Base-by-base conservation (phyloP, 2,797 vertebrate species). In the Hylomyscus alleni region DNA sequence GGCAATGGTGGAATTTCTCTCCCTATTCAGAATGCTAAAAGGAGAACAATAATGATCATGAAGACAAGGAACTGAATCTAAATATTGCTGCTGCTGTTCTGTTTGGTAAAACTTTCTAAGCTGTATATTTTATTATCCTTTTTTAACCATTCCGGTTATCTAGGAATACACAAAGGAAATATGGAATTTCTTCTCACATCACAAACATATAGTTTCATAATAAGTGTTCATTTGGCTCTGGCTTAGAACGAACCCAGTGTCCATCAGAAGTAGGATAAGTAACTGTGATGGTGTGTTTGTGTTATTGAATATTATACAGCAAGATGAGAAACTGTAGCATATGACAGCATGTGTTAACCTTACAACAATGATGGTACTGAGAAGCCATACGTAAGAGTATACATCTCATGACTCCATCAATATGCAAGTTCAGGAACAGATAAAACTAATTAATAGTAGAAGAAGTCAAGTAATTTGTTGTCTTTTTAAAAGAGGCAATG, bases 181-280 rank as follows among this genome's bases (percentile, higher is more conserved):
- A 6, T 3, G 40, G 72, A 76, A 54, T 67, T 95, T 89, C 37
- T 91, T 6, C 29, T 73, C 14, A 87, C 89, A 94, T 89, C 62
- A 73, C 62, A 81, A 89, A 89, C 2, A 65, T 65, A 73, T 75
- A 86, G 93, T 77, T 83, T 90, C 40, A 34, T 54, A 93, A n/a
- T 20, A 60, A 50, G 29, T 91, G 24, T 58, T 94, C 34, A 89
- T 62, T 47, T 86, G 62, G 5, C 19, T 94, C 58, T 14, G 77
- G 58, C 37, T 89, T 91, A 58, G 78, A 82, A 94, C 89, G 62
- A 94, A 58, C 17, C 89, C 89, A 82, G 54, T 47, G 56, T 76
- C 47, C 9, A 29, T 91, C 22, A 67, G n/a, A 37, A 82, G 54
- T 44, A 81, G 19, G 54, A 67, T 14, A 40, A 54, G 54, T 40